These are phyloP conservation scores for Oreocharis arfaki DNA, from an alignment of 2,113 vertebrate genomes.

Conservation along the genomic window DNA sequence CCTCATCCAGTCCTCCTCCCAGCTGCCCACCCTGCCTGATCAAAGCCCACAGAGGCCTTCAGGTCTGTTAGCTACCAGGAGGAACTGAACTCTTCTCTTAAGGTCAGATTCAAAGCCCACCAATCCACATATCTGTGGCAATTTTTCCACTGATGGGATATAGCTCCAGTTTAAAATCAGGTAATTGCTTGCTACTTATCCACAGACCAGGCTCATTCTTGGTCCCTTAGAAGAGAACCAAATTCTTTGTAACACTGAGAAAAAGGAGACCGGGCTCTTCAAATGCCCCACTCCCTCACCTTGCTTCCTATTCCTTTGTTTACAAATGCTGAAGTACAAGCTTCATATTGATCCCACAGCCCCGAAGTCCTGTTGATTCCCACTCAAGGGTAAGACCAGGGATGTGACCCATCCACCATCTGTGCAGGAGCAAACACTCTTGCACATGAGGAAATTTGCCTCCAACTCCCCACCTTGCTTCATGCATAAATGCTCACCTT, in stretches of 20 bases:
- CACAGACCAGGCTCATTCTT: background rate
- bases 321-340: background rate
- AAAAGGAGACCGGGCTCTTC: background rate
- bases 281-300: background rate
- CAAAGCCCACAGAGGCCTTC: background rate
- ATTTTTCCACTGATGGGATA: background rate
- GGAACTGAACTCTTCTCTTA: background rate
- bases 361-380: background rate
- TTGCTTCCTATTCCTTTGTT: background rate
- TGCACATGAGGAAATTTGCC: background rate
- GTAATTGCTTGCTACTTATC: background rate
- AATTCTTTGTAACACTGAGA: background rate
- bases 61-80: background rate
- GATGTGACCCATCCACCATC: background rate
- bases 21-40: background rate
- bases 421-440: background rate
- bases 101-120: background rate
- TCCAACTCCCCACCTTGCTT: background rate
- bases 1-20: background rate
- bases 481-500: background rate
- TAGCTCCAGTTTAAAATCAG: background rate
- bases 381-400: background rate
- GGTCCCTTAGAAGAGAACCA: background rate
- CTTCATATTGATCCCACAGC: background rate
- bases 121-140: background rate